Conservation (phyloP, 2,888 invertebrate species). For the Dasypolia templi region DNA sequence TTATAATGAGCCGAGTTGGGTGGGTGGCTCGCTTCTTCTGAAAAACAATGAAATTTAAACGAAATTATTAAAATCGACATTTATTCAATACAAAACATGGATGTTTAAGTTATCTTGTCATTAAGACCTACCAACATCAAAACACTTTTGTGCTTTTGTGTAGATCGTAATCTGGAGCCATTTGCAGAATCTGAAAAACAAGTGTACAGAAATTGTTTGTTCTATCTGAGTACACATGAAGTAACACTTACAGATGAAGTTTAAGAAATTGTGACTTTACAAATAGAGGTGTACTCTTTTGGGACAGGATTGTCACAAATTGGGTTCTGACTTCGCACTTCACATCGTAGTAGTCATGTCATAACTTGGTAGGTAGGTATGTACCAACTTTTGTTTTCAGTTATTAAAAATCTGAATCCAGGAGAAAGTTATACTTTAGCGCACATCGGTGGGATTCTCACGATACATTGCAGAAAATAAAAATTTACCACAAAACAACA, state of each 20-base stretch:
- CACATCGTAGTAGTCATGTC: neutral
- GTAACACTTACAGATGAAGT: conserved; percentile 22
- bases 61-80: neutral
- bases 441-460: neutral
- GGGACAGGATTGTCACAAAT: neutral
- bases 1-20: conserved; percentile 27
- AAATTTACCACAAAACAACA: conserved; percentile 1
- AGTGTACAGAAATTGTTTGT: conserved; percentile 23
- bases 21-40: conserved; percentile 11
- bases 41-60: conserved; percentile 17
- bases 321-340: neutral
- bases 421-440: conserved; percentile 25
- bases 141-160: conserved; percentile 31
- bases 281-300: neutral
- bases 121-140: conserved; percentile 42
- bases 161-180: conserved; percentile 31
- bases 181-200: conserved; percentile 35
- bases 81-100: neutral
- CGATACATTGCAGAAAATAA: neutral
- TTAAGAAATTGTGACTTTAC: conserved; percentile 2
- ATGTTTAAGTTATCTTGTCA: conserved; percentile 18
- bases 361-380: neutral
- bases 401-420: conserved; percentile 4
- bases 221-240: conserved; percentile 22
- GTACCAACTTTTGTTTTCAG: neutral